Evolutionary conservation across 1,140 invertebrate species (phyloP).

Genomic region (Mycetomoellerius zeteki): DNA sequence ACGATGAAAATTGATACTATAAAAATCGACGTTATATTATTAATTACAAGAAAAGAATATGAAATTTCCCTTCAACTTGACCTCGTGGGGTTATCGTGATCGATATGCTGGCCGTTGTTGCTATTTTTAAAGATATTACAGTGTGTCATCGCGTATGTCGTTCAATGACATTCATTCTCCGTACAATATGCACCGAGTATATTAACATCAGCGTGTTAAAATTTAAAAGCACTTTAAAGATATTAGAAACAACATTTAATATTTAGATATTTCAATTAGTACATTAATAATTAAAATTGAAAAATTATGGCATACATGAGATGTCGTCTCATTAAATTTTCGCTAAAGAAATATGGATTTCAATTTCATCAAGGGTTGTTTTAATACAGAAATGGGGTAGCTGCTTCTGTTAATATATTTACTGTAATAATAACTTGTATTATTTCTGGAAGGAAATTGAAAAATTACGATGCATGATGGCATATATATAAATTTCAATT

Average conservation of each 20-base stretch:
- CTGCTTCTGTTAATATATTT: neutral
- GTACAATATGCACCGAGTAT: neutral
- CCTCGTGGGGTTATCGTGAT: constrained; percentile 23
- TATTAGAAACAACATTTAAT: neutral
- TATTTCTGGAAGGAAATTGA: neutral
- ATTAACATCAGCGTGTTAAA: neutral
- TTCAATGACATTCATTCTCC: constrained; percentile 35
- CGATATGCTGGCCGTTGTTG: constrained; percentile 7
- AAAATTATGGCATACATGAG: neutral
- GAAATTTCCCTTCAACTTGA: constrained; percentile 49
- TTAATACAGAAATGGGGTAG: neutral
- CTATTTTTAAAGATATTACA: constrained; percentile 47
- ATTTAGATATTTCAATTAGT: neutral
- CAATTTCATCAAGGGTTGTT: neutral
- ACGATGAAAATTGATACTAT: neutral
- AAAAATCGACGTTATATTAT: neutral
- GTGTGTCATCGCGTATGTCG: constrained; percentile 36
- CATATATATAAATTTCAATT: neutral
- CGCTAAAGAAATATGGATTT: neutral
- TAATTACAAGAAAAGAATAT: constrained; percentile 25
- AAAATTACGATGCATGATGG: neutral
- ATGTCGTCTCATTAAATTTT: neutral
- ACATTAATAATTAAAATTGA: neutral
- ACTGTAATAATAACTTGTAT: neutral
- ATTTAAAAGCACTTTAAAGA: neutral